These are phyloP conservation scores for Mythimna loreyi DNA, from an alignment of 2,888 invertebrate genomes.

Conservation along the genomic window DNA sequence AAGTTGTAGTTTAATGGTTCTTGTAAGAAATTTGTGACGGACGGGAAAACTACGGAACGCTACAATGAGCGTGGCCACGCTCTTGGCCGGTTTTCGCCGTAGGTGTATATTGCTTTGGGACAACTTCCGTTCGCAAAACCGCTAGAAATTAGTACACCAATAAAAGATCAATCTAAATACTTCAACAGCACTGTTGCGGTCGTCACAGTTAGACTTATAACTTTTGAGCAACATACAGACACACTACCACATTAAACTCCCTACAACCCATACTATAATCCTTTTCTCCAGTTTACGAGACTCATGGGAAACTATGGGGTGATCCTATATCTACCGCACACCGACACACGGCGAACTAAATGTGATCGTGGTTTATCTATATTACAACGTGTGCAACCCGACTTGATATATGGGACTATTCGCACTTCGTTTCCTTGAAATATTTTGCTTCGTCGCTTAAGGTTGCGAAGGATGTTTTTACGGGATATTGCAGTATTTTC, in stretches of 20 bases:
- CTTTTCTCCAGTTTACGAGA: slow-evolving; percentile 33
- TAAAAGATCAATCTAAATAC: neutral
- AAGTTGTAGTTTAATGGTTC: too few relatives aligned
- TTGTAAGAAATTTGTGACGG: too few relatives aligned
- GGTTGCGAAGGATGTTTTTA: slow-evolving; percentile 31
- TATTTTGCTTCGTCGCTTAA: slow-evolving; percentile 41
- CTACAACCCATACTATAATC: slow-evolving; percentile 29
- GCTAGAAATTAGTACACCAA: too few relatives aligned
- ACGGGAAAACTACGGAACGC: too few relatives aligned
- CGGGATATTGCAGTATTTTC: slow-evolving; percentile 14
- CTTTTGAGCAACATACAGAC: slow-evolving; percentile 14
- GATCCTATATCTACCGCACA: slow-evolving; percentile 28
- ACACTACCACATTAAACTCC: slow-evolving; percentile 24
- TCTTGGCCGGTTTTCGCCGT: too few relatives aligned
- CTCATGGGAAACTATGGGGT: slow-evolving; percentile 39
- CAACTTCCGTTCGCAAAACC: too few relatives aligned
- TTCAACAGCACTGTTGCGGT: neutral
- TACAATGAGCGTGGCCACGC: too few relatives aligned
- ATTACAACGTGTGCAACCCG: slow-evolving; percentile 38
- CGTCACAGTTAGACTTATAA: neutral
- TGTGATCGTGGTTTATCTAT: slow-evolving; percentile 59
- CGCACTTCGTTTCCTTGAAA: slow-evolving; percentile 42
- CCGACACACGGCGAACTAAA: slow-evolving; percentile 38
- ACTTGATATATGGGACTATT: slow-evolving; percentile 47
- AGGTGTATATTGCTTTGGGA: too few relatives aligned